These are phyloP conservation scores for Triops cancriformis DNA, from an alignment of 1,140 invertebrate genomes.

Conservation along the genomic window DNA sequence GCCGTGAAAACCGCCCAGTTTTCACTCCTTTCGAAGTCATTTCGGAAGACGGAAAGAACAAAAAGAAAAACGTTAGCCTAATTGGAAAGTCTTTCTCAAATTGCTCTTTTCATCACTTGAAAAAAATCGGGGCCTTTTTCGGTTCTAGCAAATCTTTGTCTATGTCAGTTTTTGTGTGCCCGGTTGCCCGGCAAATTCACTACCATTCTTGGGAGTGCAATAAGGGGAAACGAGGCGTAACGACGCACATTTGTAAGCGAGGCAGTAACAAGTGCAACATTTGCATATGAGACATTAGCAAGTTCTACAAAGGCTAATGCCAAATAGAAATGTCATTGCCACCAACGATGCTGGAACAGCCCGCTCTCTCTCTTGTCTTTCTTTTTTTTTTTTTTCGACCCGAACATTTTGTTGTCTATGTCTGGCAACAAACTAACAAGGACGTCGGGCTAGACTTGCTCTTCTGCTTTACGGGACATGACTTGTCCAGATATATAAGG, in stretches of 20 bases:
- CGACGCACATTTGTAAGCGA: background rate
- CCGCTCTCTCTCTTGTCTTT: no score
- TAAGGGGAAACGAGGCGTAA: background rate
- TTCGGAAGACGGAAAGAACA: background rate
- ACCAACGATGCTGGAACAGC: background rate
- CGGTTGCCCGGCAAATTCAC: background rate
- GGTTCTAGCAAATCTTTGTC: background rate
- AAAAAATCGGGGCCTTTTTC: background rate
- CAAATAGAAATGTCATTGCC: conserved; percentile 14
- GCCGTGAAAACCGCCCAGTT: conserved; percentile 3
- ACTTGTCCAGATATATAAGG: background rate
- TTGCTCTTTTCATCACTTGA: background rate
- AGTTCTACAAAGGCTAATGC: background rate
- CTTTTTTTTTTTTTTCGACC: background rate
- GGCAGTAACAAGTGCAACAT: conserved; percentile 5
- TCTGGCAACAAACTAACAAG: background rate
- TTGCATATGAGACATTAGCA: background rate
- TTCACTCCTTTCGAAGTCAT: background rate
- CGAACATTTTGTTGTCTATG: background rate
- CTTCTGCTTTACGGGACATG: background rate
- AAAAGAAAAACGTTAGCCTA: background rate
- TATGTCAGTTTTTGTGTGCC: background rate
- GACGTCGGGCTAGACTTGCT: background rate
- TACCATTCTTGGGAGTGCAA: background rate
- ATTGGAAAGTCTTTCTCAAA: background rate